Percentiles rank a stretch among this genome's conserved stretches.
Conservation (phyloP, 37 sponge, comb jelly and placozoan species). For the Hexactinellida sp. region DNA sequence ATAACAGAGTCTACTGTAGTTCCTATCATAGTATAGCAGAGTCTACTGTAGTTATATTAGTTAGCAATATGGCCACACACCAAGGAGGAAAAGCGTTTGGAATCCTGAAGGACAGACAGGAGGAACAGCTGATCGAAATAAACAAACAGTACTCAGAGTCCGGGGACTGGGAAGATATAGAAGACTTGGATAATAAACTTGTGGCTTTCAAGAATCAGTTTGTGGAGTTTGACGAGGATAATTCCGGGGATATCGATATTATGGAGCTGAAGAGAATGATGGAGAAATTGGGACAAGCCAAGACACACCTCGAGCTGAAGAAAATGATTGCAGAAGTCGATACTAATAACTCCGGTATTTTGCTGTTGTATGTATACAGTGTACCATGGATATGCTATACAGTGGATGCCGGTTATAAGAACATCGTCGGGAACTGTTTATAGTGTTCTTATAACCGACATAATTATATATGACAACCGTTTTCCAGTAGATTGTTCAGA, state of each 20-base stretch:
- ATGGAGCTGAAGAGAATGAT: conserved; percentile 94
- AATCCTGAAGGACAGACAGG: conserved; percentile 40
- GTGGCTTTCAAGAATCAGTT: conserved; percentile 66
- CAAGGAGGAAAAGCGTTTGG: conserved; percentile 79
- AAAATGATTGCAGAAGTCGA: conserved; percentile 95
- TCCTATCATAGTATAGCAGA: too few species aligned
- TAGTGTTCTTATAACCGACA: too few species aligned
- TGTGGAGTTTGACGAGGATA: conserved; percentile 85
- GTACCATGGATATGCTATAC: neutral
- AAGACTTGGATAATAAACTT: conserved; percentile 64
- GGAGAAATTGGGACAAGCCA: conserved; percentile 89
- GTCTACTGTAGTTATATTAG: neutral
- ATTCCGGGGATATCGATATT: conserved; percentile 90
- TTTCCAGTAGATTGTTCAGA: too few species aligned
- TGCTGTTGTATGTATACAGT: too few species aligned
- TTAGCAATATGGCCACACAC: neutral
- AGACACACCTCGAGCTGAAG: conserved; percentile 85
- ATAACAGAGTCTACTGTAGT: too few species aligned
- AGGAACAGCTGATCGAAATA: conserved; percentile 37
- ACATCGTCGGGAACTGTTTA: too few species aligned
- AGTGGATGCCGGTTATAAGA: too few species aligned
- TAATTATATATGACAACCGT: too few species aligned
- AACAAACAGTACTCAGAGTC: conserved; percentile 42
- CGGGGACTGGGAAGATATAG: conserved; percentile 73
- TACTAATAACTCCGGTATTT: conserved; percentile 53